Evolutionary conservation across 2,888 invertebrate species (phyloP).

Genomic region (Calameuta filiformis): DNA sequence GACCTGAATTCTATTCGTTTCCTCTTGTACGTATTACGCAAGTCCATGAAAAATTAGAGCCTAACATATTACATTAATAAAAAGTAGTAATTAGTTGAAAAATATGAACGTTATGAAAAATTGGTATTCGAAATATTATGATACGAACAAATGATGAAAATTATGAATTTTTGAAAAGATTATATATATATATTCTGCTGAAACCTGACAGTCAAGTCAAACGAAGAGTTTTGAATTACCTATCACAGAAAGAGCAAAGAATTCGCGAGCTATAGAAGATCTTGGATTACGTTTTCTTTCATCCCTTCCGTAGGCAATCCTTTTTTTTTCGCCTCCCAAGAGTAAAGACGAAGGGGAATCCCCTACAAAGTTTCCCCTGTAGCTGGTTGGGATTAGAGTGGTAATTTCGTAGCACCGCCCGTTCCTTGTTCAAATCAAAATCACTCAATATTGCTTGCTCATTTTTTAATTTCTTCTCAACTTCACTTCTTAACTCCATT

Average conservation of each 20-base stretch:
- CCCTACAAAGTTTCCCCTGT: background rate
- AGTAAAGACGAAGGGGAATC: background rate
- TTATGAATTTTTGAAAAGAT: background rate
- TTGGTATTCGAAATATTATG: background rate
- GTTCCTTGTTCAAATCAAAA: conserved; percentile 18
- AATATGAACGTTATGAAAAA: too few relatives aligned
- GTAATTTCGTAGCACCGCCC: conserved; percentile 18
- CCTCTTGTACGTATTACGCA: too few relatives aligned
- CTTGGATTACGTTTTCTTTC: background rate
- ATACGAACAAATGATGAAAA: background rate
- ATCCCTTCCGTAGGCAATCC: background rate
- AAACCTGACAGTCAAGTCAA: too few relatives aligned
- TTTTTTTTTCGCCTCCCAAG: background rate
- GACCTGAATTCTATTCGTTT: background rate
- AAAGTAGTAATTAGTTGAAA: too few relatives aligned
- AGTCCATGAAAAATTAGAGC: too few relatives aligned
- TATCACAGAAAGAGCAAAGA: background rate
- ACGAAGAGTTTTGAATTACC: background rate
- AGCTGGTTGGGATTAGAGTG: conserved; percentile 8
- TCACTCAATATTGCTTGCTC: conserved; percentile 3
- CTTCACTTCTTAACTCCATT: conserved; percentile 2
- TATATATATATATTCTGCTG: background rate
- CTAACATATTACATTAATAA: too few relatives aligned
- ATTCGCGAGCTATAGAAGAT: background rate
- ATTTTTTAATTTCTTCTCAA: conserved; percentile 28